phyloP scores from a whole-genome alignment of 2,113 vertebrate species.

The Onychostruthus taczanowskii region DNA sequence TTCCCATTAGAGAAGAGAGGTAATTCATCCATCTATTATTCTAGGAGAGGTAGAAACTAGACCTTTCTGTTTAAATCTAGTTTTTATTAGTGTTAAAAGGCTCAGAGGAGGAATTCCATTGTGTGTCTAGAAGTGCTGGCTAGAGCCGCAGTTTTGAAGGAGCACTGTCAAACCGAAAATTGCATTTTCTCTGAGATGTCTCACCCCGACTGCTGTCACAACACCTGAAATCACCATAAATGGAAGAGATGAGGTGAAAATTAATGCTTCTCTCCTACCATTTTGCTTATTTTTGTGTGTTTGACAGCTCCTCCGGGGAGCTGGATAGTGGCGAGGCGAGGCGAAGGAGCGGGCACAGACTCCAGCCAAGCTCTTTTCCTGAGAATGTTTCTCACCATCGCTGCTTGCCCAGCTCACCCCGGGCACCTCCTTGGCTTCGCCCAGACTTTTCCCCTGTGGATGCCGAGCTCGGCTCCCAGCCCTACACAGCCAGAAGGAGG shows the following conservation, averaged over 20 bases:
- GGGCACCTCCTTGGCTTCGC: accelerated
- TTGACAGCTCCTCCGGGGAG: background rate
- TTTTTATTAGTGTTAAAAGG: background rate
- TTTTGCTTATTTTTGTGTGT: background rate
- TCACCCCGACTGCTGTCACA: background rate
- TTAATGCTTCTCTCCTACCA: background rate
- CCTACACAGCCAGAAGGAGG: too few species aligned
- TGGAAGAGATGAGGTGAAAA: background rate
- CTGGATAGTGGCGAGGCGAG: accelerated
- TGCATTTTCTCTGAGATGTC: background rate
- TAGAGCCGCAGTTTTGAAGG: background rate
- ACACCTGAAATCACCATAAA: background rate
- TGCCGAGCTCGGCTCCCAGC: background rate
- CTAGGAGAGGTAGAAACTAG: background rate
- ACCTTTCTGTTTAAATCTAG: background rate
- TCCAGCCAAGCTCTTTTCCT: background rate
- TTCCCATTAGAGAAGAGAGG: background rate
- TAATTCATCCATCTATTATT: background rate
- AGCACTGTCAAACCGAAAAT: background rate
- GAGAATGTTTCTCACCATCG: accelerated
- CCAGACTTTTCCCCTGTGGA: accelerated
- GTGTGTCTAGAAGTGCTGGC: background rate
- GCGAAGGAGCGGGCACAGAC: background rate
- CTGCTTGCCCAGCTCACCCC: too few species aligned
- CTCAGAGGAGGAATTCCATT: background rate